Conservation (phyloP, 2,113 vertebrate genomes). For the Lota lota region DNA sequence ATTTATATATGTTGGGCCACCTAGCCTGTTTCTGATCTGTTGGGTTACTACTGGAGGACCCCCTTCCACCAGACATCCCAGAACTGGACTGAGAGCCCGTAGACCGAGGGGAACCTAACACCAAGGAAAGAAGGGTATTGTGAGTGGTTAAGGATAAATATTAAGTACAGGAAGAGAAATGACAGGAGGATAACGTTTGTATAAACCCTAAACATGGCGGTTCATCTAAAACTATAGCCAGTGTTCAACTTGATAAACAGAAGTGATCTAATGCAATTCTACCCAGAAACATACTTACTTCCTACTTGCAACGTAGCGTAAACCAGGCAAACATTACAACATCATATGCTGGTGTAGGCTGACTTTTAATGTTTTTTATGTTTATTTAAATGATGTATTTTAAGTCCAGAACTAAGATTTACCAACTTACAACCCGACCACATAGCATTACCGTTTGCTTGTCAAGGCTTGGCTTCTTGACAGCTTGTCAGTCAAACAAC, state of each 20-base stretch:
- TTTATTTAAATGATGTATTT: no score
- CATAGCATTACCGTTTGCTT: conserved; percentile 43
- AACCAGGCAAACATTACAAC: no score
- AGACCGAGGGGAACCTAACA: conserved; percentile 65
- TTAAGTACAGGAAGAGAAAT: background rate
- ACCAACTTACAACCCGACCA: background rate
- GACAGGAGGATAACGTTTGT: background rate
- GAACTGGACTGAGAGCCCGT: conserved; percentile 84
- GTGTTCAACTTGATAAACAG: no score
- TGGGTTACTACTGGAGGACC: conserved; percentile 76
- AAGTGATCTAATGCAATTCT: no score
- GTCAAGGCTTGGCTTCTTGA: conserved; percentile 36
- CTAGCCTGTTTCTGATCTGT: no score
- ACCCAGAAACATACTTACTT: no score
- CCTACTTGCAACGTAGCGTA: no score
- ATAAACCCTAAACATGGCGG: no score
- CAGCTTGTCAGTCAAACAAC: conserved; percentile 36
- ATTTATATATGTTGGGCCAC: no score
- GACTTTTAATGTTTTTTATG: background rate
- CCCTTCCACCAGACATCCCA: conserved; percentile 81
- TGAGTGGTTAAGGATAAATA: background rate
- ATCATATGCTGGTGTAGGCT: no score
- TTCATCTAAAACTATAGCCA: no score
- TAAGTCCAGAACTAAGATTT: background rate
- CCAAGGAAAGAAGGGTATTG: background rate